A percentile compares a stretch with the other conserved stretches of the same genome.
Evolutionary conservation across 1,140 invertebrate species (phyloP).

Genomic region (Zaprionus camerounensis): DNA sequence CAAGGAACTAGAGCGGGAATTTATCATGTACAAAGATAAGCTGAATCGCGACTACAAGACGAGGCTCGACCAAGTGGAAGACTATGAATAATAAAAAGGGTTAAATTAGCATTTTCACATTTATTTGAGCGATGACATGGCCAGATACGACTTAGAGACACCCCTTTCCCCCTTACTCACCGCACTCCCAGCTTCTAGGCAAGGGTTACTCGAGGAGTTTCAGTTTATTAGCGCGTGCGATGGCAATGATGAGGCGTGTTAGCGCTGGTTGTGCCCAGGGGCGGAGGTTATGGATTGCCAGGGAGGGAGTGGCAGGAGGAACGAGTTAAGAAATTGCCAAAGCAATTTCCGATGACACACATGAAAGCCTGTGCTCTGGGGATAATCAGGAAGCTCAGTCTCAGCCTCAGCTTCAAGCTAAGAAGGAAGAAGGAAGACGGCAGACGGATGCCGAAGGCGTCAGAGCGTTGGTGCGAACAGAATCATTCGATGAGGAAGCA

Average conservation of each 20-base stretch:
- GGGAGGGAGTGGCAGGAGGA: not conserved
- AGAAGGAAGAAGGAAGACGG: not conserved
- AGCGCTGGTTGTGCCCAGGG: constrained; percentile 29
- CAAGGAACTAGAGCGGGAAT: constrained; percentile 49
- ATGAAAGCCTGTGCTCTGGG: constrained; percentile 62
- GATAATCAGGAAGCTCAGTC: constrained; percentile 58
- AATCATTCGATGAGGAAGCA: constrained; percentile 46
- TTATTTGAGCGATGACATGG: constrained; percentile 80
- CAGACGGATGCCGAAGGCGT: constrained; percentile 28
- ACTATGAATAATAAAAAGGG: constrained; percentile 84
- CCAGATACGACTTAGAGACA: constrained; percentile 49
- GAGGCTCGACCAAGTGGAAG: constrained; percentile 70
- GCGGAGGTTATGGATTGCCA: not conserved
- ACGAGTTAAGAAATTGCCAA: constrained; percentile 52
- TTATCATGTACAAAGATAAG: constrained; percentile 54
- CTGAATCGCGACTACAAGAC: constrained; percentile 33
- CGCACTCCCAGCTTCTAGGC: not conserved
- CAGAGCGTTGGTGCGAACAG: constrained; percentile 54
- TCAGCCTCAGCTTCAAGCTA: constrained; percentile 22
- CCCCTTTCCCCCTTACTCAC: not conserved
- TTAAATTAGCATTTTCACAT: constrained; percentile 84
- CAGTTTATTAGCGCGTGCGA: constrained; percentile 74
- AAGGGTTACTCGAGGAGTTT: constrained; percentile 18
- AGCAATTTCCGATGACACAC: constrained; percentile 78
- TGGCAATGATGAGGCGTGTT: constrained; percentile 77